phyloP scores from a whole-genome alignment of 2,797 vertebrate species.

The Melanogrammus aeglefinus region DNA sequence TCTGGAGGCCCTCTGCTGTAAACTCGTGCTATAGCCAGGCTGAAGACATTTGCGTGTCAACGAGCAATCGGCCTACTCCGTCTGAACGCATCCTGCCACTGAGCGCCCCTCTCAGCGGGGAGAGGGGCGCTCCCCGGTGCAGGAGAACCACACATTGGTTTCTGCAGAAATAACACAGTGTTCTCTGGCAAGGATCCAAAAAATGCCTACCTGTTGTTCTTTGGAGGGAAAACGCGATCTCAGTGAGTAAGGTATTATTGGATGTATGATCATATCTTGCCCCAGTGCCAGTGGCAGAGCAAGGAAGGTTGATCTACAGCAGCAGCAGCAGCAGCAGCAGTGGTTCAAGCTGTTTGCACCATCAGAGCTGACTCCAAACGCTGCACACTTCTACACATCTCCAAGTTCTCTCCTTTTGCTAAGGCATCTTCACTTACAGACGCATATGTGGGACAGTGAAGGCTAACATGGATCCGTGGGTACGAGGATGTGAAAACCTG shows the following conservation, averaged over 20 bases:
- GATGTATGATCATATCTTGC: slow-evolving; percentile 42
- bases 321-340: slow-evolving; percentile 12
- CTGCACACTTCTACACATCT: background rate
- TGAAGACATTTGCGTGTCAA: slow-evolving; percentile 66
- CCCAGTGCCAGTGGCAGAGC: slow-evolving; percentile 12
- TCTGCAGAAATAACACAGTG: slow-evolving; percentile 35
- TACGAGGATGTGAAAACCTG: background rate
- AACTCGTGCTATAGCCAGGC: slow-evolving; percentile 72
- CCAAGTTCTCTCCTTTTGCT: background rate
- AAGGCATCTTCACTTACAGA: background rate
- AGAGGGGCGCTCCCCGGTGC: slow-evolving; percentile 12
- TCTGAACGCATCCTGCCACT: slow-evolving; percentile 57
- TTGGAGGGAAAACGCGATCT: slow-evolving; percentile 46
- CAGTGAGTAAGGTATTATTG: slow-evolving; percentile 40
- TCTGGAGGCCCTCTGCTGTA: slow-evolving; percentile 65
- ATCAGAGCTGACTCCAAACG: background rate
- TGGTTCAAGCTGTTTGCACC: background rate
- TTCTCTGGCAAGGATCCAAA: slow-evolving; percentile 27
- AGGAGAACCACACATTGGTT: slow-evolving; percentile 54
- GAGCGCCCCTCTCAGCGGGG: slow-evolving; percentile 37
- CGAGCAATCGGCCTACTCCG: slow-evolving; percentile 60
- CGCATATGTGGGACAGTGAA: background rate
- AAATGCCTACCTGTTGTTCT: slow-evolving; percentile 37
- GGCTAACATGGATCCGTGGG: background rate
- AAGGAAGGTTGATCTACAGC: slow-evolving; percentile 30